Percentiles rank a stretch among this genome's conserved stretches.
Evolutionary conservation across 2,888 invertebrate genomes (phyloP).

Genomic region (Rhynchonema sp.): DNA sequence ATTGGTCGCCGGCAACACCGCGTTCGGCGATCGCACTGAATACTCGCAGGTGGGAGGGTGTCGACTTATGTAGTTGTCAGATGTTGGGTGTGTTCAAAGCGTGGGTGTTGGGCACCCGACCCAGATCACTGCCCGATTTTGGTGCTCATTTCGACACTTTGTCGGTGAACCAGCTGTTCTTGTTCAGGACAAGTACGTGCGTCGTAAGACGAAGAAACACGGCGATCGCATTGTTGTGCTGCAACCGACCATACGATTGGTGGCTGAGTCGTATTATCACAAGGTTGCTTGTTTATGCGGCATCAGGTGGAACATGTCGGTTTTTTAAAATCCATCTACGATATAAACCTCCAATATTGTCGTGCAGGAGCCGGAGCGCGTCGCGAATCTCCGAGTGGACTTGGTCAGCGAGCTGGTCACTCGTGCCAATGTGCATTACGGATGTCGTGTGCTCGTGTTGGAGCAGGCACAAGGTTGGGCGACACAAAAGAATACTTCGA

Average conservation of each 20-base stretch:
- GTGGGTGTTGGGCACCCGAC: too few relatives aligned
- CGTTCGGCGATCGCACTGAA: not conserved
- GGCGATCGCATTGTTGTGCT: conserved; percentile 51
- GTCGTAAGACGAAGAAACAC: conserved; percentile 78
- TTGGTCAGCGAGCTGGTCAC: conserved; percentile 66
- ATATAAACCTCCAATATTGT: not conserved
- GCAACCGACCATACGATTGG: conserved; percentile 52
- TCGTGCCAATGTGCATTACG: conserved; percentile 53
- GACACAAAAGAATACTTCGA: too few relatives aligned
- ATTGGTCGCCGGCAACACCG: not conserved
- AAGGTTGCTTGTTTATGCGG: too few relatives aligned
- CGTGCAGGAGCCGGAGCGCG: conserved; percentile 39
- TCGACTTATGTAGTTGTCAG: too few relatives aligned
- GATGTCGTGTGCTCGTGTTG: conserved; percentile 7
- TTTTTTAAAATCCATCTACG: too few relatives aligned
- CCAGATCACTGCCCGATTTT: not conserved
- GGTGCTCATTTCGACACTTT: too few relatives aligned
- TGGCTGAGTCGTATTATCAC: conserved; percentile 60
- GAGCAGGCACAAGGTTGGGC: not conserved
- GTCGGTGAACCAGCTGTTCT: too few relatives aligned
- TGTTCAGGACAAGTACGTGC: conserved; percentile 55
- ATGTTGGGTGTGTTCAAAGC: too few relatives aligned
- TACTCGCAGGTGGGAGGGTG: too few relatives aligned
- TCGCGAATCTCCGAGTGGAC: conserved; percentile 47
- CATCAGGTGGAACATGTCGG: too few relatives aligned